Percentiles rank a stretch among this genome's conserved stretches.
Conservation (phyloP, 2,797 vertebrate genomes). For the Furcifer pardalis region DNA sequence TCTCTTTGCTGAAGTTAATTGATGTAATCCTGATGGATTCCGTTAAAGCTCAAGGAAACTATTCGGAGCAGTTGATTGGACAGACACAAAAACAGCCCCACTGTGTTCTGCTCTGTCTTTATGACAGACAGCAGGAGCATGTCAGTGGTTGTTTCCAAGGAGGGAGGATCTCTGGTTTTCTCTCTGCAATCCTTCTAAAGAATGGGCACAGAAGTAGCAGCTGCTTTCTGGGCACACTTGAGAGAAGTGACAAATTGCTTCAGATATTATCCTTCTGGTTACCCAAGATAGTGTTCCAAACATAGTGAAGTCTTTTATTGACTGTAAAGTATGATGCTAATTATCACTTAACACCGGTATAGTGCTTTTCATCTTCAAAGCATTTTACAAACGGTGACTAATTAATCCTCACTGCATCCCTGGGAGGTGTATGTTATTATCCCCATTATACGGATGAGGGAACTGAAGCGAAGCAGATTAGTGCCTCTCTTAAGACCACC, state of each 20-base stretch:
- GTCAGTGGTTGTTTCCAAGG: constrained; percentile 19
- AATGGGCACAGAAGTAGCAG: constrained; percentile 19
- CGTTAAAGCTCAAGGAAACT: neutral
- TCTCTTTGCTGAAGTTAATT: constrained; percentile 6
- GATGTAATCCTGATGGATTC: constrained; percentile 18
- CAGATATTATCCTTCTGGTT: constrained; percentile 56
- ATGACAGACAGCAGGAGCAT: neutral
- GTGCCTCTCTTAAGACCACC: constrained; percentile 42
- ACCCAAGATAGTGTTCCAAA: constrained; percentile 66
- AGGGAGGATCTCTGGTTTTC: rapidly evolving
- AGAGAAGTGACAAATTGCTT: constrained; percentile 60
- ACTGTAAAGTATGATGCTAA: constrained; percentile 68
- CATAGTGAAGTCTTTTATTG: constrained; percentile 70
- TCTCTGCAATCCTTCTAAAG: constrained; percentile 4
- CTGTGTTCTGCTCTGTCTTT: neutral
- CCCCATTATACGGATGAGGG: constrained; percentile 61
- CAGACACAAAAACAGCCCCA: neutral
- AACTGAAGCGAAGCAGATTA: constrained; percentile 55
- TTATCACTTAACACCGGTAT: constrained; percentile 72
- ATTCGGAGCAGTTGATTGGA: neutral
- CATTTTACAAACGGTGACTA: constrained; percentile 72
- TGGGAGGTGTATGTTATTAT: constrained; percentile 60
- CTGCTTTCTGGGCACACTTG: constrained; percentile 26
- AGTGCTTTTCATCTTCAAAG: constrained; percentile 74
- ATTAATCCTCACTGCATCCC: constrained; percentile 68